These are phyloP conservation scores for Channa argus DNA, from an alignment of 2,113 vertebrate genomes.

Conservation along the genomic window DNA sequence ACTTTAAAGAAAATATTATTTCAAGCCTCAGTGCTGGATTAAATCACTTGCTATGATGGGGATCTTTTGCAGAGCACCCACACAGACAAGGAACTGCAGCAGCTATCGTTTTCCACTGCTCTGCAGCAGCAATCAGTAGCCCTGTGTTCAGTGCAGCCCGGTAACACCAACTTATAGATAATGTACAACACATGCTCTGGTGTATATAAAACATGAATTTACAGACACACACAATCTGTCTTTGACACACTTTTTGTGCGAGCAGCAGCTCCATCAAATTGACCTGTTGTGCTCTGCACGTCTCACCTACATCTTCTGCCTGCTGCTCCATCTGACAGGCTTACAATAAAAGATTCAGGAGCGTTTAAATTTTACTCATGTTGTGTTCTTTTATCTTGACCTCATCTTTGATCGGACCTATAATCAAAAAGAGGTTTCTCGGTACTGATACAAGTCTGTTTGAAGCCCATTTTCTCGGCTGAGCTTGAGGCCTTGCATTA, in stretches of 20 bases:
- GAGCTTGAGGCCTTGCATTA: constrained; percentile 32
- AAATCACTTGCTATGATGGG: constrained; percentile 56
- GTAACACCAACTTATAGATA: constrained; percentile 41
- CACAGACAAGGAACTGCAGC: constrained; percentile 31
- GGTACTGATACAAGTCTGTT: neutral
- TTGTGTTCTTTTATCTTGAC: constrained; percentile 60
- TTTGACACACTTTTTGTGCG: constrained; percentile 7
- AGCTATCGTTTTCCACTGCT: constrained; percentile 62
- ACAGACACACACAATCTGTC: constrained; percentile 27
- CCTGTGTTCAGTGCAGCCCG: constrained; percentile 12
- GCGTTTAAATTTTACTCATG: constrained; percentile 44
- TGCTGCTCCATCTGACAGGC: constrained; percentile 30
- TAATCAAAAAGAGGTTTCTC: constrained; percentile 18
- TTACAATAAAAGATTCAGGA: constrained; percentile 54
- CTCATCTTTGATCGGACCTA: constrained; percentile 56
- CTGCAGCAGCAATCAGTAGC: constrained; percentile 64
- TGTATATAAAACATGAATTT: constrained; percentile 39
- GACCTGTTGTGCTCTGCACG: constrained; percentile 25
- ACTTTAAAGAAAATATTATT: constrained; percentile 71
- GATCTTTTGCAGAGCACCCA: constrained; percentile 32
- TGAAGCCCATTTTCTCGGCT: constrained; percentile 43
- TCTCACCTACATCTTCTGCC: constrained; percentile 29
- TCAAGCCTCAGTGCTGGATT: constrained; percentile 62
- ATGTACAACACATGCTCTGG: constrained; percentile 63
- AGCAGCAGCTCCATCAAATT: constrained; percentile 20